Percentiles rank a stretch among this genome's conserved stretches.
These are phyloP conservation scores for Emberiza fucata DNA, from an alignment of 2,113 vertebrate genomes.

Conservation along the genomic window DNA sequence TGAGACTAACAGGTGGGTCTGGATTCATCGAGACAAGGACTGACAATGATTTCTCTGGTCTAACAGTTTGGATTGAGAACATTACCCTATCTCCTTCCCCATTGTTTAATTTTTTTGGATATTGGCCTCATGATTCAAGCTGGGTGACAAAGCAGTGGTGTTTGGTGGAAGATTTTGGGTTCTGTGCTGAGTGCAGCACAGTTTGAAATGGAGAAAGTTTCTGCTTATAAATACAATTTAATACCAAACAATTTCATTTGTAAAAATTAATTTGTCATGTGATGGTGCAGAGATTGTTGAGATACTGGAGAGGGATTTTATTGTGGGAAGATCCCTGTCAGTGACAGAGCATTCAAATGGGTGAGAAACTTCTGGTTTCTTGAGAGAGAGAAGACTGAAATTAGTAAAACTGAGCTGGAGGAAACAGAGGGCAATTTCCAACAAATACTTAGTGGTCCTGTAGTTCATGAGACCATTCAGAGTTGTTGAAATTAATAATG, in stretches of 20 bases:
- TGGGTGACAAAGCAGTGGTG: background rate
- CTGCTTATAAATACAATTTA: background rate
- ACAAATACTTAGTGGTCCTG: background rate
- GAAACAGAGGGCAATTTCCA: background rate
- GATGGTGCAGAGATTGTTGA: background rate
- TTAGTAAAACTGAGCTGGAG: background rate
- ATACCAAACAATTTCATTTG: fast-evolving
- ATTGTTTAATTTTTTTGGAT: background rate
- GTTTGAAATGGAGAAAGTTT: background rate
- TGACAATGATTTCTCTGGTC: background rate
- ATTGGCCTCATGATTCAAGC: background rate
- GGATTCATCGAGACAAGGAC: background rate
- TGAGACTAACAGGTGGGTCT: background rate
- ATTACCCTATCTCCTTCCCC: background rate
- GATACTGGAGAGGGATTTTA: background rate
- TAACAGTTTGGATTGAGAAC: background rate
- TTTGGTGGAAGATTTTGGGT: background rate
- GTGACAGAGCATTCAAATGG: background rate
- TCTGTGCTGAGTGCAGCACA: background rate
- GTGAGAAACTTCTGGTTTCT: background rate
- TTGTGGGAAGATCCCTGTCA: background rate
- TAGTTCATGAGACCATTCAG: background rate
- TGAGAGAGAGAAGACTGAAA: background rate
- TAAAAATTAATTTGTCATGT: background rate
- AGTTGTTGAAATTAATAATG: background rate